Evolutionary conservation across 2,797 vertebrate genomes (phyloP).

Genomic region (Xiphophorus birchmanni): DNA sequence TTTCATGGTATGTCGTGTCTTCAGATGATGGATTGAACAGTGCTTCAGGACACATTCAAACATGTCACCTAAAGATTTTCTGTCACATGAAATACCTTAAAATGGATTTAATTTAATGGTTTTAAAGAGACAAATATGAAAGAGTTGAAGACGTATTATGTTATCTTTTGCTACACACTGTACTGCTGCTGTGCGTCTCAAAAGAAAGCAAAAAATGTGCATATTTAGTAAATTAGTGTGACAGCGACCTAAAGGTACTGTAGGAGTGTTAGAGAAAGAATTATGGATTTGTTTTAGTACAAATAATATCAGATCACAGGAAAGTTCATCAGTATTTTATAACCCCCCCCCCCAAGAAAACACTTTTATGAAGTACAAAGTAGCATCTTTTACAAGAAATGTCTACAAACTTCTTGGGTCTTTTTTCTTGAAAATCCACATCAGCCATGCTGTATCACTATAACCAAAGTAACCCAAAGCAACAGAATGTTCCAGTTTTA

Average conservation of each 20-base stretch:
- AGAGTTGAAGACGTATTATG: background rate
- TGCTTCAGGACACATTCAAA: too few species aligned
- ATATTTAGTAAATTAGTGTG: background rate
- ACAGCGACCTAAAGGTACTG: background rate
- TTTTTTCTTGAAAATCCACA: conserved; percentile 45
- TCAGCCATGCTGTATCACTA: conserved; percentile 39
- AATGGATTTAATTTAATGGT: too few species aligned
- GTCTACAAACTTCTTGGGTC: conserved; percentile 28
- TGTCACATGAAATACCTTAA: too few species aligned
- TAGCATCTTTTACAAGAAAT: conserved; percentile 37
- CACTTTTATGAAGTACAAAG: conserved; percentile 32
- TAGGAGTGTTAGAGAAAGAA: conserved; percentile 5
- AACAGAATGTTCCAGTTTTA: conserved; percentile 57
- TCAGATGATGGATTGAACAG: too few species aligned
- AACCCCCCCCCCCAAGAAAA: conserved; percentile 3
- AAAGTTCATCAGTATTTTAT: background rate
- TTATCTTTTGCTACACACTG: too few species aligned
- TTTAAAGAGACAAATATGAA: too few species aligned
- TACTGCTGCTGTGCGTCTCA: background rate
- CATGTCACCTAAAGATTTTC: too few species aligned
- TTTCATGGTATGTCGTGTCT: background rate
- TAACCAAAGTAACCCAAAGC: conserved; percentile 58
- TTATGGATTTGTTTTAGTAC: conserved; percentile 8
- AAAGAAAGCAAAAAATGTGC: background rate
- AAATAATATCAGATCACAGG: conserved; percentile 31